These are phyloP conservation scores for Pseudomugil tenellus DNA, from an alignment of 2,797 vertebrate genomes.

Conservation along the genomic window DNA sequence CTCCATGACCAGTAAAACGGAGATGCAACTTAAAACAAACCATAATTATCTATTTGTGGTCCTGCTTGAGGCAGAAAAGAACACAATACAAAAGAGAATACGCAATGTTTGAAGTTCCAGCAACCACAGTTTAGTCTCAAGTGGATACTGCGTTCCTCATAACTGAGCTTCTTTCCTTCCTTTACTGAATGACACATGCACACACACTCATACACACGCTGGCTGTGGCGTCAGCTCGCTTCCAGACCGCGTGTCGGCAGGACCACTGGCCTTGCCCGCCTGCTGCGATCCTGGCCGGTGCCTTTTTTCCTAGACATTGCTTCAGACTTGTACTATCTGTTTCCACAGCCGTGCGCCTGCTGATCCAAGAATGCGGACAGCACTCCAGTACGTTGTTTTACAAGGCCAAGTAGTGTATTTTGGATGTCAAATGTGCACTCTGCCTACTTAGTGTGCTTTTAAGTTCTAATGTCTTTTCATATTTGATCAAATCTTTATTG, in stretches of 20 bases:
- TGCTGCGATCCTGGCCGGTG: constrained; percentile 42
- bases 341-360: constrained; percentile 68
- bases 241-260: constrained; percentile 55
- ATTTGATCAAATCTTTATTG: constrained; percentile 15
- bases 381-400: constrained; percentile 68
- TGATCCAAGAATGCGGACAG: constrained; percentile 64
- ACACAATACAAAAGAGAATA: constrained; percentile 60
- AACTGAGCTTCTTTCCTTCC: constrained; percentile 46
- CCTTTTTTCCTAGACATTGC: constrained; percentile 58
- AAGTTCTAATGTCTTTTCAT: background rate
- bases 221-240: constrained; percentile 48
- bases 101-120: constrained; percentile 68
- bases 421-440: constrained; percentile 56
- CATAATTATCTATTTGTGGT: constrained; percentile 66
- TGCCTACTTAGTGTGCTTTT: constrained; percentile 39
- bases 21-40: constrained; percentile 61
- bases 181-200: constrained; percentile 56
- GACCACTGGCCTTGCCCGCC: constrained; percentile 47
- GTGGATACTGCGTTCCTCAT: constrained; percentile 46
- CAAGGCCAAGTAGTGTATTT: constrained; percentile 45
- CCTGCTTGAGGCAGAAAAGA: constrained; percentile 47
- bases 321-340: constrained; percentile 64
- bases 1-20: constrained; percentile 52
- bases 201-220: constrained; percentile 19
- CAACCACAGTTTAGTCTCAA: constrained; percentile 60